Base-by-base conservation (phyloP, 2,888 invertebrate genomes). In the Melanargia galathea region DNA sequence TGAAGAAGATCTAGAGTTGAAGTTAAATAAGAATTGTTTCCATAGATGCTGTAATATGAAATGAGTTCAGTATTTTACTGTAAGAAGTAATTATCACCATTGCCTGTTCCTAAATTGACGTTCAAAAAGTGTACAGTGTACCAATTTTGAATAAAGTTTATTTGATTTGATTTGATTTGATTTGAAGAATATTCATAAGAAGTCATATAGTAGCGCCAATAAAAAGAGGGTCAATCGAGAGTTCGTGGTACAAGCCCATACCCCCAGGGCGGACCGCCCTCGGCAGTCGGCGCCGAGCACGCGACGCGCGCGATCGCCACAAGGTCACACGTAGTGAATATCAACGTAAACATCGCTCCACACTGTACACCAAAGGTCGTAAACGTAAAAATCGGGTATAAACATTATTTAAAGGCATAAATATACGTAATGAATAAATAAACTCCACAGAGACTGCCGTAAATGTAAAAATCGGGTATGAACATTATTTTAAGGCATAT, bases 181-280 rank as follows among this genome's bases (percentile, higher is more conserved):
- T 30, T 7, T 5, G 8, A 16, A 16, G 8, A 16, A 16, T 18
- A 40, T 43, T 43, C 43, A 16, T 18, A 7, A 35, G 43, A 46
- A 49, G 16, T 56, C 49, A 45, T 30, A 20, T 62, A 51, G 62
- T 62, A 58, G 13, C 22, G 51, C 18, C 24, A 33, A 10, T 51
- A 35, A 68, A 67, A 72, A 74, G 70, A 71, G 73, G 76, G 75
- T 75, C 74, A 74, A 60, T 54, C 57, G 43, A 55, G 54, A 38
- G 63, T 66, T 68, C 66, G 67, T 71, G 64, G 65, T 65, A 63
- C 7, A 30, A 63, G 59, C 62, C 58, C 79, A 77, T 79, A 76
- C 80, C 86, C 88, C 77, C 77, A 82, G 88, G 88, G 88, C 86
- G 83, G 81, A 73, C 84, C 87, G 87, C 89, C 90, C 89, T 86